phyloP scores from a whole-genome alignment of 2,113 vertebrate genomes.

The Zosterops pallidus region DNA sequence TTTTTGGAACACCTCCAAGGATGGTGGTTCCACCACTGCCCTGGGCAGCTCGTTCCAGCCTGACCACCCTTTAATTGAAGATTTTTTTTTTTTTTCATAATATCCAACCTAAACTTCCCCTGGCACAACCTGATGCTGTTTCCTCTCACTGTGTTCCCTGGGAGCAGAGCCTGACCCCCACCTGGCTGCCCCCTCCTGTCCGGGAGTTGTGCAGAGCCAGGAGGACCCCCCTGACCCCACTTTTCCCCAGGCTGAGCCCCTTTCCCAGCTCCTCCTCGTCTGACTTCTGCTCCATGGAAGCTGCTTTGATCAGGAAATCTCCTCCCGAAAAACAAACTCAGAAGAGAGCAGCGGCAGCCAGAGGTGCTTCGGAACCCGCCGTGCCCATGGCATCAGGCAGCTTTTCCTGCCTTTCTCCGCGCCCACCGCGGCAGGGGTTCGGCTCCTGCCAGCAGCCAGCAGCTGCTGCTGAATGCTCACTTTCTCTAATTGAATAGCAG shows the following conservation, averaged over 20 bases:
- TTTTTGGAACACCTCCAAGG: accelerated
- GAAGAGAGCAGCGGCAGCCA: background rate
- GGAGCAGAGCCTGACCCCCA: background rate
- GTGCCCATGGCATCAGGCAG: background rate
- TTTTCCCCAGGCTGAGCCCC: background rate
- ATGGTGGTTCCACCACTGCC: background rate
- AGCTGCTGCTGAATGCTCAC: slow-evolving; percentile 50
- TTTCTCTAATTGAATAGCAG: slow-evolving; percentile 59
- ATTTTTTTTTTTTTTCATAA: background rate
- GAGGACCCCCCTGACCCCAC: accelerated
- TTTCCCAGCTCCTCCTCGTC: background rate
- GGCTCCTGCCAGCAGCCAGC: slow-evolving; percentile 32
- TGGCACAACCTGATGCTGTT: background rate
- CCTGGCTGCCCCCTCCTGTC: background rate
- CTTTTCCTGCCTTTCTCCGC: background rate
- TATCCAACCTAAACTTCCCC: background rate
- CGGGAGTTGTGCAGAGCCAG: background rate
- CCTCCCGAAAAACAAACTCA: background rate
- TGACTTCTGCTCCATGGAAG: accelerated
- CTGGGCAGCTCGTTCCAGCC: background rate
- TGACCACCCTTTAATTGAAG: background rate
- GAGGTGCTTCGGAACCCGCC: accelerated
- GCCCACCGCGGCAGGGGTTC: background rate
- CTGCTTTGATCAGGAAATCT: background rate
- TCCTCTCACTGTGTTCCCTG: background rate